These are phyloP conservation scores for Branchipolynoe longqiensis DNA, from an alignment of 2,888 invertebrate species.

Conservation along the genomic window DNA sequence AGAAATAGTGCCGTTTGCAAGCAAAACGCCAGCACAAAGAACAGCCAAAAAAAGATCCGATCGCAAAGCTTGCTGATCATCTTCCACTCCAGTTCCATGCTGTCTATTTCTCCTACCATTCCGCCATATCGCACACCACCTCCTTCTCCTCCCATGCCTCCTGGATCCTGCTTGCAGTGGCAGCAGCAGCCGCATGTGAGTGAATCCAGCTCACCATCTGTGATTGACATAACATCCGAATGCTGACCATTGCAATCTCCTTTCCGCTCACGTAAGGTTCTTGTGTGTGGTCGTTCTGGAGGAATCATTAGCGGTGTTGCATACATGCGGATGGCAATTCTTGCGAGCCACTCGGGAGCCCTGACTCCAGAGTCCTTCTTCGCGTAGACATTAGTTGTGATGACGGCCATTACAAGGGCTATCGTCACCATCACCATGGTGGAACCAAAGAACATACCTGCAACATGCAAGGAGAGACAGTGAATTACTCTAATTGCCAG, in stretches of 20 bases:
- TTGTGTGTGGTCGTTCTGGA: background rate
- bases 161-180: constrained; percentile 34
- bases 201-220: constrained; percentile 65
- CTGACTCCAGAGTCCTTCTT: constrained; percentile 65
- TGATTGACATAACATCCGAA: constrained; percentile 63
- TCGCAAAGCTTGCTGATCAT: constrained; percentile 69
- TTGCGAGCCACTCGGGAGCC: constrained; percentile 66
- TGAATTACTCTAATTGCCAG: no score
- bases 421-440: constrained; percentile 72
- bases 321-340: constrained; percentile 65
- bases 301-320: constrained; percentile 41
- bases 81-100: constrained; percentile 69
- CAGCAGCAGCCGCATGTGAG: constrained; percentile 64
- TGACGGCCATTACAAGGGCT: constrained; percentile 70
- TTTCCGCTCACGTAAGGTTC: constrained; percentile 52
- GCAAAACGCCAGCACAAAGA: constrained; percentile 68
- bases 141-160: background rate
- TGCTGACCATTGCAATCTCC: constrained; percentile 63
- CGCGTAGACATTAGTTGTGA: constrained; percentile 70
- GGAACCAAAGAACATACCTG: constrained; percentile 71
- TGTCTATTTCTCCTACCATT: constrained; percentile 36
- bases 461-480: background rate
- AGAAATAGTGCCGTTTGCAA: constrained; percentile 66
- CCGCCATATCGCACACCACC: background rate
- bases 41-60: constrained; percentile 73